A percentile compares a stretch with the other conserved stretches of the same genome.
phyloP scores from a whole-genome alignment of 2,797 vertebrate species.

The Pseudochromis fuscus region DNA sequence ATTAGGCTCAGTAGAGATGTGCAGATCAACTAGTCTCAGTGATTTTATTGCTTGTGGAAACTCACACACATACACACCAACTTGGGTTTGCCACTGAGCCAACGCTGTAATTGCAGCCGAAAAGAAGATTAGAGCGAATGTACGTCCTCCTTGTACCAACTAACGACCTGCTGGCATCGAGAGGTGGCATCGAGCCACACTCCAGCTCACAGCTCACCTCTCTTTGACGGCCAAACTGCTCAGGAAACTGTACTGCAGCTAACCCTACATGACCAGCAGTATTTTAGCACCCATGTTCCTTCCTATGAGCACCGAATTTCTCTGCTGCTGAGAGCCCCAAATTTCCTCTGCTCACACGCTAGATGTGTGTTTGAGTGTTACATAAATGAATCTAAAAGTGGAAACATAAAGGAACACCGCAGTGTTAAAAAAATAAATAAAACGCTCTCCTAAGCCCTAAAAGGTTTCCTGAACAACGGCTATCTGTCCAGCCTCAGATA shows the following conservation, averaged over 20 bases:
- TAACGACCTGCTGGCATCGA: conserved; percentile 29
- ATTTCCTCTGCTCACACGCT: neutral
- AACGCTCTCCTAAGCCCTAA: neutral
- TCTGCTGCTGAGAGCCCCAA: no score
- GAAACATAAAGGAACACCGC: neutral
- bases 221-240: neutral
- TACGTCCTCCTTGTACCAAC: conserved; percentile 27
- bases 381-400: neutral
- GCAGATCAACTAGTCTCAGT: no score
- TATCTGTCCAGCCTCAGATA: neutral
- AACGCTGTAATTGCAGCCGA: conserved; percentile 22
- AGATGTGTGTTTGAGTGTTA: neutral
- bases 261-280: neutral
- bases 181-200: conserved; percentile 6
- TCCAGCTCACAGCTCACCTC: conserved; percentile 18
- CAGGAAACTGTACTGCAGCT: neutral
- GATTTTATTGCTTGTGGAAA: neutral
- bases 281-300: neutral
- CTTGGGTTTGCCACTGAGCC: conserved; percentile 9
- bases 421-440: neutral
- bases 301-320: neutral
- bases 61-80: neutral
- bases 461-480: neutral
- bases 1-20: no score
- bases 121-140: conserved; percentile 49